Evolutionary conservation across 2,888 invertebrate species (phyloP), one percentile per base, ranked within the genome.

Genomic region (Platypus cylindrus): DNA sequence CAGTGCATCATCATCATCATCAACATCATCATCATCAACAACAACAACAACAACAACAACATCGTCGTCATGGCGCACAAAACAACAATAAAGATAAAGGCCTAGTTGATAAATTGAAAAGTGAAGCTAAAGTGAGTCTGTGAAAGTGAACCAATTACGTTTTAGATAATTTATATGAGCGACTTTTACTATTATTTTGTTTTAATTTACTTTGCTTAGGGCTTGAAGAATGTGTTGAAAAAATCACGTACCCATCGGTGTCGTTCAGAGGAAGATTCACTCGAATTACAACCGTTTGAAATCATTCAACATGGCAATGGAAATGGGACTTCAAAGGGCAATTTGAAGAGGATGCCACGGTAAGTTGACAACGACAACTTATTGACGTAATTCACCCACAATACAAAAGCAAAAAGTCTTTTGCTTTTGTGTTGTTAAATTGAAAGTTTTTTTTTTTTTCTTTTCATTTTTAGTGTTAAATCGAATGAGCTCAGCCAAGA

Each of bases 41-140:
- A n/a, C n/a, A 49, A 27, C 53, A 51, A 17, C 40, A 43, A 2
- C n/a, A 49, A 27, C 53, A 51, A 17, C 40, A 43, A 2, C 45
- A 43, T 17, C 48, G 48, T 26, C 44, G 38, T 18, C 44, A 41
- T 22, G 46, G 45, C 5, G 49, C 42, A 3, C 57, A 56, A 23
- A 36, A 43, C 27, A n/a, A n/a, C n/a, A n/a, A n/a, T n/a, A n/a
- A n/a, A n/a, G n/a, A n/a, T n/a, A 83, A 79, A 57, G 68, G 79
- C 46, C 78, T 89, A 45, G 86, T 87, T 9, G 83, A 84, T 51
- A 84, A 85, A 60, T 66, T 89, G 31, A 75, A 79, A 44, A 81
- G 78, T 51, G 87, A 89, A 60, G 87, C 86, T 3, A 86, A 84
- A 64, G 51, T 49, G 35, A 40, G 39, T 34, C n/a, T 8, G 5